Evolutionary conservation across 2,113 vertebrate genomes (phyloP).

Genomic region (Menidia beryllina): DNA sequence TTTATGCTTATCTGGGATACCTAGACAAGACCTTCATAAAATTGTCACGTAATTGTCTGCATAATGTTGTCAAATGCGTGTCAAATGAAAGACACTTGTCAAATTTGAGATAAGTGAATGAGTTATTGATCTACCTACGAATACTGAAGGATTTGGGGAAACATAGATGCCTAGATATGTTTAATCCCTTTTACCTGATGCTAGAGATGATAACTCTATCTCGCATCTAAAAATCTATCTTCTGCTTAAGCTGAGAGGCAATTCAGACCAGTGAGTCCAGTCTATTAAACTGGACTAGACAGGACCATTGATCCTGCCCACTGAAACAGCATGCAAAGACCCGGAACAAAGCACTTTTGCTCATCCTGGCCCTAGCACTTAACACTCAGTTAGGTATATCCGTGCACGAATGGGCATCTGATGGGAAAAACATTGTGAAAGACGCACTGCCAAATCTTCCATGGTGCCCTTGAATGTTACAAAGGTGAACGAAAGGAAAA

Average conservation of each 20-base stretch:
- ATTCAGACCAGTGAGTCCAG: conserved; percentile 45
- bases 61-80: background rate
- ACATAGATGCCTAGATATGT: conserved; percentile 20
- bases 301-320: conserved; percentile 23
- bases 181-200: conserved; percentile 43
- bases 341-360: conserved; percentile 29
- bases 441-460: conserved; percentile 4
- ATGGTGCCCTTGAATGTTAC: conserved; percentile 35
- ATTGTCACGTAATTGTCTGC: conserved; percentile 3
- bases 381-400: conserved; percentile 30
- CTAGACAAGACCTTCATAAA: background rate
- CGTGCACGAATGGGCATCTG: background rate
- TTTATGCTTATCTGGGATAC: conserved; percentile 25
- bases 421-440: conserved; percentile 3
- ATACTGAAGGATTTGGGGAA: conserved; percentile 18
- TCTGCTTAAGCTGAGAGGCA: conserved; percentile 62
- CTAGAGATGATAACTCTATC: conserved; percentile 54
- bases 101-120: conserved; percentile 31
- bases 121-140: conserved; percentile 29
- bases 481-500: conserved; percentile 17
- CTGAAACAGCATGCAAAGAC: conserved; percentile 46
- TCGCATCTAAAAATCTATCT: conserved; percentile 46
- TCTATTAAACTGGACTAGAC: conserved; percentile 57
- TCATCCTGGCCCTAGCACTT: conserved; percentile 28
- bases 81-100: background rate